Evolutionary conservation across 2,113 vertebrate genomes (phyloP).

Genomic region (Tiliqua scincoides): DNA sequence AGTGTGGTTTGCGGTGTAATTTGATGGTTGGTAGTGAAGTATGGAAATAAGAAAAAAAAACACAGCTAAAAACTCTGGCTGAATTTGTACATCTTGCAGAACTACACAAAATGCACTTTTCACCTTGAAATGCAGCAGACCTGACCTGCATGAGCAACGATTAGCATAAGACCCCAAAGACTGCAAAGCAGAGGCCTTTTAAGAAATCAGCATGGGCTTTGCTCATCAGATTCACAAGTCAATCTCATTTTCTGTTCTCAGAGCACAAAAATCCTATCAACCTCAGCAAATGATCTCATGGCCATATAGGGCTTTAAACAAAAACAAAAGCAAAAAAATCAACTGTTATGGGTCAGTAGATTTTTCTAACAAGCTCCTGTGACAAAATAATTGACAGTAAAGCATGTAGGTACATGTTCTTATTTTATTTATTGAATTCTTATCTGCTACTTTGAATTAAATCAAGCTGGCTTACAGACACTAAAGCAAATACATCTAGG

Average conservation of each 20-base stretch:
- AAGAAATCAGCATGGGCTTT: slow-evolving; percentile 15
- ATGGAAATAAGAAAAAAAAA: background rate
- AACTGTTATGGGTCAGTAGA: background rate
- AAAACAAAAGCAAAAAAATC: no score
- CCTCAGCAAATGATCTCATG: background rate
- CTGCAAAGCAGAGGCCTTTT: background rate
- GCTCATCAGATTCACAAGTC: accelerated
- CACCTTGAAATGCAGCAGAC: background rate
- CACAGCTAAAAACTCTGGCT: accelerated
- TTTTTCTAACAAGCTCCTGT: background rate
- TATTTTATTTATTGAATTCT: background rate
- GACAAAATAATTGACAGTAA: slow-evolving; percentile 2
- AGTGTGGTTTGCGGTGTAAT: slow-evolving; percentile 14
- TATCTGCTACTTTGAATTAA: background rate
- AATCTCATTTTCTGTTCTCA: background rate
- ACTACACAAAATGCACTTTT: slow-evolving; percentile 16
- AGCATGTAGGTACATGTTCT: background rate
- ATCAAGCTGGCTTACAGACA: background rate
- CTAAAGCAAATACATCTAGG: background rate
- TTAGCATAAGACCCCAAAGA: background rate
- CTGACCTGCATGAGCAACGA: background rate
- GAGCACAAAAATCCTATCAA: background rate
- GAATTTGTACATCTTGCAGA: background rate
- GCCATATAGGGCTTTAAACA: background rate
- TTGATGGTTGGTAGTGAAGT: slow-evolving; percentile 1